Evolutionary conservation across 2,888 invertebrate genomes (phyloP).

Genomic region (Lithosia quadra): DNA sequence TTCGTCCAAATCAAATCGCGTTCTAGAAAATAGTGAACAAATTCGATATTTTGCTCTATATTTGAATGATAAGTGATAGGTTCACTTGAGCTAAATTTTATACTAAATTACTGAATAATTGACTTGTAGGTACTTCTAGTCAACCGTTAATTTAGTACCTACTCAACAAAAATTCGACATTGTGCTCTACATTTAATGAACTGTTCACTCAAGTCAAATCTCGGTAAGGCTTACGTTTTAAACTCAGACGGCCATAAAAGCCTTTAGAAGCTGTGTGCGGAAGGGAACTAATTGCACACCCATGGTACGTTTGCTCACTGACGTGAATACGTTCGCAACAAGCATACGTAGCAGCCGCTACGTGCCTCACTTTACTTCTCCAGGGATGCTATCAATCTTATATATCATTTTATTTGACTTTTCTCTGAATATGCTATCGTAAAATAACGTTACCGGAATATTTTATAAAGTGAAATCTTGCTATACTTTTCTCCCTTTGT

Average conservation of each 20-base stretch:
- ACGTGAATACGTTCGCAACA: constrained; percentile 68
- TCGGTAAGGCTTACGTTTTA: constrained; percentile 58
- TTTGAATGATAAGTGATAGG: neutral
- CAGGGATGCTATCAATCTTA: constrained; percentile 34
- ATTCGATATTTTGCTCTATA: neutral
- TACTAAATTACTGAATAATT: neutral
- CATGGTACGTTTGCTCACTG: constrained; percentile 71
- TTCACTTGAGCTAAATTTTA: neutral
- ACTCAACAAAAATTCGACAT: neutral
- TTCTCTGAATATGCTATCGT: neutral
- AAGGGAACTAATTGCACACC: constrained; percentile 77
- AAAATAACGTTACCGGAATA: too few species aligned
- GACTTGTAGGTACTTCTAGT: neutral
- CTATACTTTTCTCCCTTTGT: neutral
- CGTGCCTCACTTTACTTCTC: constrained; percentile 34
- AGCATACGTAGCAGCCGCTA: constrained; percentile 39
- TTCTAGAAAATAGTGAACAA: neutral
- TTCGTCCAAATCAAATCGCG: too few species aligned
- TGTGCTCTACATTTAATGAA: constrained; percentile 14
- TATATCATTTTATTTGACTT: constrained; percentile 18
- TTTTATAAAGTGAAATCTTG: too few species aligned
- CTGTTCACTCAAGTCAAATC: constrained; percentile 37
- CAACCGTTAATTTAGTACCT: neutral
- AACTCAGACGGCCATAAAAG: constrained; percentile 62
- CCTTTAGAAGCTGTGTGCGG: constrained; percentile 63